Conservation (phyloP, 1,140 invertebrate genomes). For the Scaptomyza montana region DNA sequence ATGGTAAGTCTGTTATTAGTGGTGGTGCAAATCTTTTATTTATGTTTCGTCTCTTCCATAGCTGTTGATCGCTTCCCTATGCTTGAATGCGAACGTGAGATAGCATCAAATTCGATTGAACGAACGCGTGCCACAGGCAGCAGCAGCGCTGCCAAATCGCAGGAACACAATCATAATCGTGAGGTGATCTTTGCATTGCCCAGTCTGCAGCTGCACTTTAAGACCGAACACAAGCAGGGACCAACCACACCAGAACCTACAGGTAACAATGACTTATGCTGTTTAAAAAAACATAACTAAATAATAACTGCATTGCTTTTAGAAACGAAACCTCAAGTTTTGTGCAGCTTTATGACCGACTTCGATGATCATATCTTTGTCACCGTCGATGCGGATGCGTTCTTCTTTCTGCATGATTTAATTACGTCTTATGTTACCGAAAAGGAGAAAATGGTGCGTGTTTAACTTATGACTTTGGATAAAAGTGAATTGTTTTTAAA, state of each 20-base stretch:
- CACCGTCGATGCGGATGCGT: constrained; percentile 98
- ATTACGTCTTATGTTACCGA: constrained; percentile 98
- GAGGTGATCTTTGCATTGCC: constrained; percentile 98
- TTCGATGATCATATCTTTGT: constrained; percentile 99
- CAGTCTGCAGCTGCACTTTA: constrained; percentile 94
- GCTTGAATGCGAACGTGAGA: constrained; percentile 88
- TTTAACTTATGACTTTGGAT: not conserved
- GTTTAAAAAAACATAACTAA: not conserved
- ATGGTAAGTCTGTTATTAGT: constrained; percentile 87
- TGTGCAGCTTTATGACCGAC: constrained; percentile 98
- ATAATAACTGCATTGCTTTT: not conserved
- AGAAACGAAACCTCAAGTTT: constrained; percentile 94
- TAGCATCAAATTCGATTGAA: constrained; percentile 85
- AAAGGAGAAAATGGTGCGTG: constrained; percentile 92
- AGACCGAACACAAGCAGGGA: constrained; percentile 95
- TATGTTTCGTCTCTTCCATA: constrained; percentile 80
- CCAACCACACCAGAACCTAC: constrained; percentile 88
- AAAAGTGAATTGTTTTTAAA: too few species aligned
- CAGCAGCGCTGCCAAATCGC: constrained; percentile 86
- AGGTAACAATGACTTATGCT: constrained; percentile 84
- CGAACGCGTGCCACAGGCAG: constrained; percentile 80
- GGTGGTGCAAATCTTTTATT: not conserved
- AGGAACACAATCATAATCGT: constrained; percentile 93
- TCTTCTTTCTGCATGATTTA: constrained; percentile 98
- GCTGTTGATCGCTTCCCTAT: constrained; percentile 95